Conservation (phyloP, 2,888 invertebrate species). For the Polyommatus icarus region DNA sequence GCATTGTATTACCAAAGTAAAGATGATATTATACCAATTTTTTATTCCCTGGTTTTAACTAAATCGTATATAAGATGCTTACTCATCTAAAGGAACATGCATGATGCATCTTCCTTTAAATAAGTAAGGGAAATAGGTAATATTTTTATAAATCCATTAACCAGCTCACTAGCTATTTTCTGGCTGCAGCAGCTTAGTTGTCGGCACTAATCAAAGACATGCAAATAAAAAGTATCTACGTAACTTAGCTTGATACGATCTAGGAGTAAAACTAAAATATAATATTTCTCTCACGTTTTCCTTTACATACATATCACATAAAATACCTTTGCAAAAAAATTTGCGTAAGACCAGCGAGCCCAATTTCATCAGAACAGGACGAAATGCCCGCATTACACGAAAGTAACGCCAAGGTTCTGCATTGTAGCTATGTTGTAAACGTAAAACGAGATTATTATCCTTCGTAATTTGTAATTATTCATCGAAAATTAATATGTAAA, state of each 20-base stretch:
- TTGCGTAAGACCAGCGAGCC: constrained; percentile 7
- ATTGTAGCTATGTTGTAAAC: neutral
- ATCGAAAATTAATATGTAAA: neutral
- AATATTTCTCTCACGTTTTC: neutral
- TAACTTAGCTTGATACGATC: neutral
- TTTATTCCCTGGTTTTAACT: no score
- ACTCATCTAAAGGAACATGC: no score
- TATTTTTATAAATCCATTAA: no score
- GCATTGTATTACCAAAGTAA: no score
- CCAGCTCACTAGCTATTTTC: neutral
- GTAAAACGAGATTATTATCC: neutral
- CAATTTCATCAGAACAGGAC: constrained; percentile 25
- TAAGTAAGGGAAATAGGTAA: no score
- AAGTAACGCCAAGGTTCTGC: constrained; percentile 9
- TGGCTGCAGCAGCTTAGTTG: neutral
- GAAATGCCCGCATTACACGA: neutral
- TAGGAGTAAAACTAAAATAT: neutral
- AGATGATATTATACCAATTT: neutral
- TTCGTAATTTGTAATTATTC: neutral
- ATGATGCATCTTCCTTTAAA: no score
- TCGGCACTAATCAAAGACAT: neutral
- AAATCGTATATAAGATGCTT: no score
- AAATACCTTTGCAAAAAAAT: constrained; percentile 13
- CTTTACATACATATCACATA: neutral
- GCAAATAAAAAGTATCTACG: neutral